Evolutionary conservation across 2,797 vertebrate species (phyloP).

Genomic region (Micrastur ruficollis): DNA sequence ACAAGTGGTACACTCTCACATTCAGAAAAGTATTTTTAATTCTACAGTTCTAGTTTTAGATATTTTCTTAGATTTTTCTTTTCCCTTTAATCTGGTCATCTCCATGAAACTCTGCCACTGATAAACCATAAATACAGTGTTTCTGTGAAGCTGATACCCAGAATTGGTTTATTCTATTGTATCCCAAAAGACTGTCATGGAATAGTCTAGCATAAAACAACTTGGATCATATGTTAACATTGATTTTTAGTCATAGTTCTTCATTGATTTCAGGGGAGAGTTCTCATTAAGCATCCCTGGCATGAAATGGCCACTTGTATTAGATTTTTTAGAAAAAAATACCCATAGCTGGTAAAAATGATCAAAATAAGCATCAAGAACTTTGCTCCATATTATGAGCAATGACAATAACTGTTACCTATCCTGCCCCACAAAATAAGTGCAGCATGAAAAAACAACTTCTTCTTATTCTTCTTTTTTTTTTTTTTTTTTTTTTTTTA

Average conservation of each 20-base stretch:
- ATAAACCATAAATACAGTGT: neutral
- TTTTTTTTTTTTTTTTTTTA: neutral
- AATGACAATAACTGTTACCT: neutral
- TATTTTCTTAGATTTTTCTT: neutral
- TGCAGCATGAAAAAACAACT: neutral
- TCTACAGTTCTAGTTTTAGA: neutral
- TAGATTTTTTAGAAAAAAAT: neutral
- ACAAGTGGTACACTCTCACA: neutral
- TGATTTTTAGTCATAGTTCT: conserved; percentile 1
- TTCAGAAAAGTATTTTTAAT: neutral
- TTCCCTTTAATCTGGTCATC: neutral
- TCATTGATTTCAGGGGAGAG: neutral
- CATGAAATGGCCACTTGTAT: neutral
- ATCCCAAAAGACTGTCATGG: neutral
- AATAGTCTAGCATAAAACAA: neutral
- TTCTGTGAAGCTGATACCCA: neutral
- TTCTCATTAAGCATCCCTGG: neutral
- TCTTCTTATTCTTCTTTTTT: too few relatives aligned
- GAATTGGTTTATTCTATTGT: neutral
- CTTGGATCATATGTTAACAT: neutral
- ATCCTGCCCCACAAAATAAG: neutral
- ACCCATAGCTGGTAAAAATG: neutral
- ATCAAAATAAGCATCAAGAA: neutral
- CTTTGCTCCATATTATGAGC: neutral
- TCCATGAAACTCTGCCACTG: neutral